These are phyloP conservation scores for Pithys albifrons DNA, from an alignment of 2,113 vertebrate genomes.

Conservation along the genomic window DNA sequence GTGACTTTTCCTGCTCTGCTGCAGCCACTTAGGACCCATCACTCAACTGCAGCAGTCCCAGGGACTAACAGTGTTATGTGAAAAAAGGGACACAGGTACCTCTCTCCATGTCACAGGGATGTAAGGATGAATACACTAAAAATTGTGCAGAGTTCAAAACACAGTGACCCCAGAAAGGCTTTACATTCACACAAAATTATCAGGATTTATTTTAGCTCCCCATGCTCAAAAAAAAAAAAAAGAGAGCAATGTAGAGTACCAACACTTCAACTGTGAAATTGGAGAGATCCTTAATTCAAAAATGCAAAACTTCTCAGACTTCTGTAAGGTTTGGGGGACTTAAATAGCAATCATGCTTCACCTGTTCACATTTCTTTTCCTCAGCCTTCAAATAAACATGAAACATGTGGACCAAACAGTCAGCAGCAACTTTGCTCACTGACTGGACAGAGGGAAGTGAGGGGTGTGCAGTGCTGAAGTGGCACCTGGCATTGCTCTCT, in stretches of 20 bases:
- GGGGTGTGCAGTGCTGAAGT: background rate
- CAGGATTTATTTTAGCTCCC: background rate
- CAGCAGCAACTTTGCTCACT: background rate
- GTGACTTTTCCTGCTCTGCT: background rate
- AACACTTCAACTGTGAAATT: background rate
- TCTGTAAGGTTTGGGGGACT: background rate
- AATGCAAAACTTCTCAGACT: background rate
- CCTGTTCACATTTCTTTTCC: background rate
- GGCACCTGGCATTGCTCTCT: background rate
- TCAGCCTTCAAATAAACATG: background rate
- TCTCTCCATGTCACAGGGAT: background rate
- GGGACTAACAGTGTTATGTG: background rate
- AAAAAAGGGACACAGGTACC: background rate
- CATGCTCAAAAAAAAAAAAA: background rate
- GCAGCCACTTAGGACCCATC: background rate
- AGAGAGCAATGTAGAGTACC: background rate
- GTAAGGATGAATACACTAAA: background rate
- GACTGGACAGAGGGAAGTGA: background rate
- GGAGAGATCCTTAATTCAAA: background rate
- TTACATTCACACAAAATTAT: background rate
- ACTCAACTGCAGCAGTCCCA: background rate
- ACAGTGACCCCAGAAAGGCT: background rate
- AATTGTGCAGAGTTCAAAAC: background rate
- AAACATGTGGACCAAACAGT: background rate
- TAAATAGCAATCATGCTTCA: background rate